Base-by-base conservation (phyloP, 2,888 invertebrate species). In the Drosophila mettleri region DNA sequence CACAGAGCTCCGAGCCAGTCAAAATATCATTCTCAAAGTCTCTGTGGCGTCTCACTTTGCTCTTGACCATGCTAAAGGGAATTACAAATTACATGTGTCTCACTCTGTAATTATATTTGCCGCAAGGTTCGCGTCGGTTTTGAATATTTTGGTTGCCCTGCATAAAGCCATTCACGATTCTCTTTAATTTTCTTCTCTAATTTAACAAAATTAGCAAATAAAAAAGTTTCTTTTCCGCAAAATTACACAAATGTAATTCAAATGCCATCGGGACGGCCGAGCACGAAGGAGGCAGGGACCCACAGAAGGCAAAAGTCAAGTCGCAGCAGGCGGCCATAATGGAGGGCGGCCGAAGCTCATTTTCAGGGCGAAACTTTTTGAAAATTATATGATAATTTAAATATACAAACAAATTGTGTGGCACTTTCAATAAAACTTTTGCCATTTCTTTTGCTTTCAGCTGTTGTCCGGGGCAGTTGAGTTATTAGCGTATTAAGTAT, bases 361-460 rank as follows among this genome's bases (percentile, higher is more conserved):
- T 83, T 81, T 79, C 61, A 46, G 58, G 24, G 29, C 10, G 57
- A 85, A 89, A 81, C 61, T 81, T 89, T 86, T 67, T 10, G 61
- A 69, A 84, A 86, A 86, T 85, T 88, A 72, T 85, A 88, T 88
- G 83, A 88, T 83, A 85, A 85, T 86, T 86, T 86, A 81, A 86
- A 87, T 89, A 87, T 85, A 85, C 89, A 86, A 86, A 86, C 85
- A 86, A 86, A 86, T 86, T 86, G 89, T 86, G 85, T 87, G 85
- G 89, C 89, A 81, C 70, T 89, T 86, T 81, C 86, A 87, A 89
- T 87, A 89, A 85, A 86, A 86, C 89, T 86, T 86, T 89, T 68
- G 76, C 78, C 81, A 78, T 85, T 87, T 88, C 86, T 76, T 73
- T 29, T 65, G 69, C 80, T 52, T 27, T 46, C 41, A 34, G 36